Conservation (phyloP, 2,113 vertebrate genomes). For the Cephalopterus ornatus region DNA sequence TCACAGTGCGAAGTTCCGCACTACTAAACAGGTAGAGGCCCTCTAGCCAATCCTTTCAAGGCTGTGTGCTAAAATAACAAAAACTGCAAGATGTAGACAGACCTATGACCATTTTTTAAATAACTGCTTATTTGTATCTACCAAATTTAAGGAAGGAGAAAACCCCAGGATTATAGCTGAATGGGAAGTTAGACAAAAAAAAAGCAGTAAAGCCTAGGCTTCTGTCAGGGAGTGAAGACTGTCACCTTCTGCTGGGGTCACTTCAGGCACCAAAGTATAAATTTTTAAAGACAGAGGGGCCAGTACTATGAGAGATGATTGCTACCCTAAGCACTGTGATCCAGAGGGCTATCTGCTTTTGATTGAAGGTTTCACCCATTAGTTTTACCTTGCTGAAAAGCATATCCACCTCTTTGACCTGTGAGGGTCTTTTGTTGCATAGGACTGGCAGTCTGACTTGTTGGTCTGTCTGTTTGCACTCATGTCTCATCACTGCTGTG, state of each 20-base stretch:
- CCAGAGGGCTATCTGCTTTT: not conserved
- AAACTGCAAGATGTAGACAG: not conserved
- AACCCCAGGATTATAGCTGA: not conserved
- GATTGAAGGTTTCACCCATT: not conserved
- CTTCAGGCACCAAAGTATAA: not conserved
- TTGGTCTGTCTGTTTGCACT: not conserved
- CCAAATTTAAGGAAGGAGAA: not conserved
- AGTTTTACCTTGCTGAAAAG: constrained; percentile 36
- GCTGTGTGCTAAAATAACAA: not conserved
- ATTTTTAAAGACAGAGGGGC: not conserved
- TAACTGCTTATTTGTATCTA: not conserved
- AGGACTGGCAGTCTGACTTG: not conserved
- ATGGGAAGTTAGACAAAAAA: not conserved
- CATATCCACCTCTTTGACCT: not conserved
- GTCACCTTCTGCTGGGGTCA: not conserved
- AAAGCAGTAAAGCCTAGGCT: not conserved
- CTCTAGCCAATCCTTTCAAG: not conserved
- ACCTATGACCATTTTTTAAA: not conserved
- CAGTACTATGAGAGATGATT: not conserved
- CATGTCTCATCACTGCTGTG: not conserved
- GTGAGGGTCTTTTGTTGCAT: not conserved
- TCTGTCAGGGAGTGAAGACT: not conserved
- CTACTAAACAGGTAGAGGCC: not conserved
- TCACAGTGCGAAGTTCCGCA: not conserved
- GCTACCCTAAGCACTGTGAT: not conserved